These are phyloP conservation scores for Lamellibrachia columna DNA, from an alignment of 2,888 invertebrate genomes.

Conservation along the genomic window DNA sequence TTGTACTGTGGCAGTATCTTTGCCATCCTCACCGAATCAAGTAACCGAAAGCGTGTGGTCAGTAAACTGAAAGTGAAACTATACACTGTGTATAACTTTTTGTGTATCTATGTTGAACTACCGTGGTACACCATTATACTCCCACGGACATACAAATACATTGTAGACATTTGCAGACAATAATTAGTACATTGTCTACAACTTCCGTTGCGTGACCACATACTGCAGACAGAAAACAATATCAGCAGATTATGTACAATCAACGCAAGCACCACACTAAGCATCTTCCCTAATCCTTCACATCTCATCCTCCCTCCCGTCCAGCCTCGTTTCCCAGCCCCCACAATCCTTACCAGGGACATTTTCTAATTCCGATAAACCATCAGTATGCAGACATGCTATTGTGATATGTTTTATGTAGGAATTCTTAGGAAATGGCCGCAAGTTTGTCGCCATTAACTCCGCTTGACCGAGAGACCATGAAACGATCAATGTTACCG, in stretches of 20 bases:
- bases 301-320: not conserved
- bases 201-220: not conserved
- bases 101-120: too few relatives aligned
- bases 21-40: too few relatives aligned
- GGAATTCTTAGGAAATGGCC: not conserved
- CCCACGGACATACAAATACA: not conserved
- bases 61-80: too few relatives aligned
- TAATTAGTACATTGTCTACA: not conserved
- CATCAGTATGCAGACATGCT: not conserved
- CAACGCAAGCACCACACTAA: not conserved
- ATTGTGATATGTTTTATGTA: constrained; percentile 5
- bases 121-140: not conserved
- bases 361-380: not conserved
- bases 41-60: too few relatives aligned
- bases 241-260: not conserved
- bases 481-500: not conserved
- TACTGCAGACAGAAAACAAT: not conserved
- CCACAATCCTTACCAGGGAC: not conserved
- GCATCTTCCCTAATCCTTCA: not conserved
- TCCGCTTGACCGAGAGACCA: not conserved
- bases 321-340: not conserved
- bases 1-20: too few relatives aligned
- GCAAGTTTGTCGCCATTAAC: not conserved
- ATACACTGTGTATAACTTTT: too few relatives aligned
- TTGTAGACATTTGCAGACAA: not conserved